Base-by-base conservation (phyloP, 2,113 vertebrate genomes). In the Anolis carolinensis region DNA sequence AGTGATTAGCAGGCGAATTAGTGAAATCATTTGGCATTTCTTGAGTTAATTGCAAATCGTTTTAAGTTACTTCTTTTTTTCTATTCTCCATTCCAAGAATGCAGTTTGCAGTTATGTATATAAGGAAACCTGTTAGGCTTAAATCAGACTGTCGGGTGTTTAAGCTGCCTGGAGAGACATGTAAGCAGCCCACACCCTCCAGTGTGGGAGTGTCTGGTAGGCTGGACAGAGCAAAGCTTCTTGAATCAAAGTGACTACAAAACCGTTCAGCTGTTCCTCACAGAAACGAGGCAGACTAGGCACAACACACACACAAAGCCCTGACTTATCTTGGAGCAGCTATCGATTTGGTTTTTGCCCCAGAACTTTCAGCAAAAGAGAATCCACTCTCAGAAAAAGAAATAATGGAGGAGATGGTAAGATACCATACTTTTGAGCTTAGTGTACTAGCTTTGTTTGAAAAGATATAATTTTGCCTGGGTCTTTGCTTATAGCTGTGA, bases 21-120 rank as follows among this genome's bases (percentile, higher is more conserved):
- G 83, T 81, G 48, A 18, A 89, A 39, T 44, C 79, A 0, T 80
- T 77, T 84, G 95, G 95, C 93, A 65, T 39, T 59, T 72, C 91
- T 59, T 39, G 95, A 96, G 96, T 96, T 97, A 96, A 96, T 86
- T 65, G 62, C 20, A 59, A 63, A 84, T 13, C 84, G 92, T 92
- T 90, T 87, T 87, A 89, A 55, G 48, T 90, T 48, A n/a, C 91
- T 83, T 93, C 91, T 92, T 82, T 93, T 93, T 92, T 88, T 94
- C 89, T 92, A 93, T 32, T 48, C 67, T 70, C 92, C 86, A 16
- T 76, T 84, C 72, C 82, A 85, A 94, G 95, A 96, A 93, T 92
- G 95, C 94, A 92, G 86, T 93, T 93, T 81, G 85, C 95, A 95
- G 95, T 96, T 96, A 97, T 96, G 96, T 97, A 96, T 96, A 97